These are phyloP conservation scores for Gavialis gangeticus DNA, from an alignment of 2,113 vertebrate genomes.

Conservation along the genomic window DNA sequence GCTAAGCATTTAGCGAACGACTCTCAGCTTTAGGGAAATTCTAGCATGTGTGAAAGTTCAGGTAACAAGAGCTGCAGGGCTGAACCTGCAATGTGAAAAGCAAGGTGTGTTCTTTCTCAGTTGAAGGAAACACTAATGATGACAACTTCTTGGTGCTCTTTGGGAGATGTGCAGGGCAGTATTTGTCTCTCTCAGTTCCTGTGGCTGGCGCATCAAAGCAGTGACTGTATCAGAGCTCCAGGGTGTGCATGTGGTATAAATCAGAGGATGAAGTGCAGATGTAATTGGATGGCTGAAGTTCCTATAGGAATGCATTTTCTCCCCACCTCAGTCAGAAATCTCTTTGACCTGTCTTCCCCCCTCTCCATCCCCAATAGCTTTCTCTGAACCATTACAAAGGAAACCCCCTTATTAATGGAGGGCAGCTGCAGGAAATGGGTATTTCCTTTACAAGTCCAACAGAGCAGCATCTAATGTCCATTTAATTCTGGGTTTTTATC, in stretches of 20 bases:
- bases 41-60: rapidly evolving
- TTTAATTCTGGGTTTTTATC: background rate
- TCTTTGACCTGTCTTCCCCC: background rate
- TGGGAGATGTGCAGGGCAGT: rapidly evolving
- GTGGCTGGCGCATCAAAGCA: background rate
- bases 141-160: background rate
- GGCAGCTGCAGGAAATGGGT: background rate
- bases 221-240: rapidly evolving
- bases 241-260: background rate
- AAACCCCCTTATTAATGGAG: background rate
- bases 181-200: background rate
- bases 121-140: background rate
- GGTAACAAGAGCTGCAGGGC: rapidly evolving
- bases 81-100: background rate
- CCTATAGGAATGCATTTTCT: background rate
- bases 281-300: background rate
- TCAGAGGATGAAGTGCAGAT: background rate
- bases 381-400: background rate
- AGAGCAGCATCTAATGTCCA: background rate
- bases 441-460: background rate
- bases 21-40: background rate
- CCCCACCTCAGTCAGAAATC: rapidly evolving
- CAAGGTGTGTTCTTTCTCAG: conserved; percentile 33
- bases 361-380: background rate
- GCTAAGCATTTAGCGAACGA: background rate